Evolutionary conservation across 1,140 invertebrate species (phyloP), one percentile per base, ranked within the genome.

Genomic region (Lepidurus packardi): DNA sequence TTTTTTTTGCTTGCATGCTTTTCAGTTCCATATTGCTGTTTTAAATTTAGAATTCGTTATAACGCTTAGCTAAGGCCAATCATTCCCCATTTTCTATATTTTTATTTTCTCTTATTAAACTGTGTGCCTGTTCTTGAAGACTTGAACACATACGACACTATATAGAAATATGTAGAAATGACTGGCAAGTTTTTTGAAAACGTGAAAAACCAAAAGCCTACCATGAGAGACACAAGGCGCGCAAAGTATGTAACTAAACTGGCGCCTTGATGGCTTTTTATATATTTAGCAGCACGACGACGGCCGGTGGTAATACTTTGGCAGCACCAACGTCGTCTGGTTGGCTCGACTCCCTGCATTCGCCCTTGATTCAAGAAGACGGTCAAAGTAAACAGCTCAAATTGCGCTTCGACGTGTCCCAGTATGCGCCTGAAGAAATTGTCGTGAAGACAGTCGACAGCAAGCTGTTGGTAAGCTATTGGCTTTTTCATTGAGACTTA

Each of bases 381-480:
- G 93, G 94, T 34, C 92, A 94, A 82, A 93, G 90, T 87, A 97
- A 96, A 86, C 91, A 91, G 83, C 87, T 97, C 53, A 96, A 96
- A 84, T 89, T 97, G 21, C 89, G 94, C 83, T 98, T 97, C 85
- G 95, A 98, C 83, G 95, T 97, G 74, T 95, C 93, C 83, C 93
- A 97, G 86, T 97, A 97, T 85, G 91, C 92, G 74, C 95, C 95
- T 11, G 95, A 97, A 84, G 95, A 98, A 88, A 97, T 98, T 84
- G 93, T 97, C 82, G 94, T 98, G 77, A 97, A 97, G 87, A 97
- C 94, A 80, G 94, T 97, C 76, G 94, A 97, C 87, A 96, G 97
- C 86, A 96, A 96, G 89, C 88, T 97, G 81, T 88, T 97, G 90
- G 95, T 96, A 86, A 90, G 91, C 86, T 25, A 13, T 42, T 75